These are phyloP conservation scores for Fopius arisanus DNA, from an alignment of 1,140 invertebrate species.

Conservation along the genomic window DNA sequence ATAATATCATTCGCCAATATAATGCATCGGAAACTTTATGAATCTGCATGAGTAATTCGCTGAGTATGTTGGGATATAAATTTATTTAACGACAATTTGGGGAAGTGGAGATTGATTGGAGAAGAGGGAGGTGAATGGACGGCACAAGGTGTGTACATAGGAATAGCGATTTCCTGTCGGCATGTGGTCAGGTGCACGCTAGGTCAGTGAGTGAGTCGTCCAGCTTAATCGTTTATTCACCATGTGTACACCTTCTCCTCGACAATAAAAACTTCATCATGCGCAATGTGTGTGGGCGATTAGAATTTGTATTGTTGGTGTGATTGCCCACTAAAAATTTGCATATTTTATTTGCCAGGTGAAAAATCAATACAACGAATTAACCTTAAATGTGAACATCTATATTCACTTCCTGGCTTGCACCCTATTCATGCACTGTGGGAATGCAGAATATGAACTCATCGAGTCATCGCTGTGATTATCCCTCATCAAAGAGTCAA, in stretches of 20 bases:
- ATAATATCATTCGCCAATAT: too few species aligned
- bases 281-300: background rate
- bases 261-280: background rate
- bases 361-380: too few species aligned
- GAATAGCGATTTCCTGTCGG: constrained; percentile 32
- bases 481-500: background rate
- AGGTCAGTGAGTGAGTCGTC: constrained; percentile 44
- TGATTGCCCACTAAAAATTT: background rate
- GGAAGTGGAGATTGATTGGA: background rate
- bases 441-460: background rate
- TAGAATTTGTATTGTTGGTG: background rate
- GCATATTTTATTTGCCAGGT: background rate
- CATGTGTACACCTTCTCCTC: constrained; percentile 46
- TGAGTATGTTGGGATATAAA: background rate
- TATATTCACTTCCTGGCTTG: too few species aligned
- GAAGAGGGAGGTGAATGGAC: background rate
- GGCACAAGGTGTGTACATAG: constrained; percentile 12
- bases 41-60: background rate
- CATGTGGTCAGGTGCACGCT: constrained; percentile 47
- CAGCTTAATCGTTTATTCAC: constrained; percentile 56
- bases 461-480: background rate
- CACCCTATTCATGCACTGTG: background rate
- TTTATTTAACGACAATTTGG: constrained; percentile 1
- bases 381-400: too few species aligned
- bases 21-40: too few species aligned